A percentile compares a stretch with the other conserved stretches of the same genome.
Conservation (phyloP, 1,140 invertebrate genomes). For the Ceratina japonica region DNA sequence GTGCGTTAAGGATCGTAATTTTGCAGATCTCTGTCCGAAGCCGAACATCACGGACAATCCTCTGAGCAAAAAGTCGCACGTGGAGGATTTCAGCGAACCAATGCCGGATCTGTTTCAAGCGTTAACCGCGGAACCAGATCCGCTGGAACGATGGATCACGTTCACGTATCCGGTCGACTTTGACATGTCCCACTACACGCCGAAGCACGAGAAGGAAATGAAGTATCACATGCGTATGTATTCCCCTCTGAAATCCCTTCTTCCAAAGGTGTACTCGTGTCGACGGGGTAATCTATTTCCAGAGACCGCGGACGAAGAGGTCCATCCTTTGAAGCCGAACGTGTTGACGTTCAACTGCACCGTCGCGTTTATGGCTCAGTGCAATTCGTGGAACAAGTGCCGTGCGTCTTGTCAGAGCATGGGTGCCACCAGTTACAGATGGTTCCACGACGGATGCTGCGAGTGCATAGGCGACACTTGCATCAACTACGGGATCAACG, state of each 20-base stretch:
- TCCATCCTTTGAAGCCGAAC: constrained; percentile 82
- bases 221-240: constrained; percentile 86
- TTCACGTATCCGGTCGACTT: constrained; percentile 89
- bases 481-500: constrained; percentile 95
- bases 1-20: constrained; percentile 18
- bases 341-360: constrained; percentile 91
- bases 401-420: constrained; percentile 88
- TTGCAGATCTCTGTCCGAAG: constrained; percentile 92
- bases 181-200: constrained; percentile 78
- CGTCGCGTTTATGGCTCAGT: constrained; percentile 94
- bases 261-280: background rate
- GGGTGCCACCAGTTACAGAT: constrained; percentile 88
- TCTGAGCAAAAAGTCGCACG: constrained; percentile 89
- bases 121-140: constrained; percentile 89
- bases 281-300: constrained; percentile 45
- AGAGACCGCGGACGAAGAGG: constrained; percentile 83
- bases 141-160: constrained; percentile 86
- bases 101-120: constrained; percentile 91
- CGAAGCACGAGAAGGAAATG: constrained; percentile 83
- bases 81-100: constrained; percentile 91
- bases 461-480: constrained; percentile 95
- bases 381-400: constrained; percentile 94
- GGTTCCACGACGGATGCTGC: constrained; percentile 98
- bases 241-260: background rate
- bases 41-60: constrained; percentile 86